Percentiles rank a stretch among this genome's conserved stretches.
Conservation (phyloP, 2,113 vertebrate species). For the Aramus guarauna region DNA sequence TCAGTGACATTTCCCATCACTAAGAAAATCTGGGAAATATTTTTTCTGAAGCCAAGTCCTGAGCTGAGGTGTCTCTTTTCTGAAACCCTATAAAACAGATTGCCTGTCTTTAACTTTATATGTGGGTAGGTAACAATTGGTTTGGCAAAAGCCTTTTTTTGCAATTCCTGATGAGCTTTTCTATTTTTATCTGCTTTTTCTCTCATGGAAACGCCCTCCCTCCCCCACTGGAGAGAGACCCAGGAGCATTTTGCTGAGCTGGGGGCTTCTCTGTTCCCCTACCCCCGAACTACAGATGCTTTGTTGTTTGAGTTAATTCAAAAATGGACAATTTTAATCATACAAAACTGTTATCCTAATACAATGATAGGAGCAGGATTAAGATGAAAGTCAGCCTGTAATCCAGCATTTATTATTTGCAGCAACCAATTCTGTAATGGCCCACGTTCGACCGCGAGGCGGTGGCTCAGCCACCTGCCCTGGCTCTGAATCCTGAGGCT, state of each 20-base stretch:
- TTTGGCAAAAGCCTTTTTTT: background rate
- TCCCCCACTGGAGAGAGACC: background rate
- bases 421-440: constrained; percentile 35
- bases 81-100: background rate
- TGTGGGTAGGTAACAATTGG: background rate
- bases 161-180: background rate
- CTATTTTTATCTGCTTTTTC: background rate
- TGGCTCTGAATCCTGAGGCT: constrained; percentile 1
- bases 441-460: background rate
- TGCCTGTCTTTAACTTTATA: background rate
- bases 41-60: background rate
- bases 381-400: constrained; percentile 49
- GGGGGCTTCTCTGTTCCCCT: background rate
- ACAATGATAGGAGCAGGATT: constrained; percentile 28
- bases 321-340: constrained; percentile 55
- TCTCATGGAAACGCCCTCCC: background rate
- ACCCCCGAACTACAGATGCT: background rate
- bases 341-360: constrained; percentile 25
- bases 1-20: background rate
- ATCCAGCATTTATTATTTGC: constrained; percentile 49
- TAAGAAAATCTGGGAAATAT: background rate
- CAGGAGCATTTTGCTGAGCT: background rate
- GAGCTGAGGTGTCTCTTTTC: background rate
- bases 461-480: background rate
- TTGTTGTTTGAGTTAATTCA: constrained; percentile 37